These are phyloP conservation scores for Gnatocerus cornutus DNA, from an alignment of 2,888 invertebrate genomes.

Conservation along the genomic window DNA sequence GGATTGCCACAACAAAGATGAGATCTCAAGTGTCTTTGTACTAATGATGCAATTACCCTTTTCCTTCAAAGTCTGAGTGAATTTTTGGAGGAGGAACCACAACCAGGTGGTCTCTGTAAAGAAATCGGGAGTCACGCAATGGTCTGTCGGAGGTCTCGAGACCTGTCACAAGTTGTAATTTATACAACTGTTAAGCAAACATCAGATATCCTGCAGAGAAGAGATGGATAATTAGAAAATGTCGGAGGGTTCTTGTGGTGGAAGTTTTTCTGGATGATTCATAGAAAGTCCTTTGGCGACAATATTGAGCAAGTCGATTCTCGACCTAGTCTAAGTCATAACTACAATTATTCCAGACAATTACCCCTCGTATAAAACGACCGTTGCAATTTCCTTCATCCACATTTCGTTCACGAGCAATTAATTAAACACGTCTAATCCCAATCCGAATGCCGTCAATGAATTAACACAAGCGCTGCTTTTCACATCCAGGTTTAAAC, in stretches of 20 bases:
- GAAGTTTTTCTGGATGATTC: neutral
- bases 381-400: too few relatives aligned
- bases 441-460: too few relatives aligned
- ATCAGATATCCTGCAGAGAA: conserved; percentile 1
- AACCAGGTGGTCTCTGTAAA: conserved; percentile 9
- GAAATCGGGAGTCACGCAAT: conserved; percentile 19
- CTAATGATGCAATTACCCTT: conserved; percentile 21
- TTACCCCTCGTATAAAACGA: too few relatives aligned
- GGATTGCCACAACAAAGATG: conserved; percentile 12
- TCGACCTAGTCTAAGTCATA: too few relatives aligned
- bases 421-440: neutral
- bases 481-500: conserved; percentile 56
- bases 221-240: conserved; percentile 6
- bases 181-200: conserved; percentile 14
- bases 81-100: neutral
- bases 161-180: conserved; percentile 13
- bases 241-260: neutral
- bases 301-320: too few relatives aligned
- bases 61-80: neutral
- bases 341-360: too few relatives aligned
- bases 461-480: neutral
- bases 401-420: neutral
- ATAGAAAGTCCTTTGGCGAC: too few relatives aligned
- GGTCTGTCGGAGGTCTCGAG: conserved; percentile 15
- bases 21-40: conserved; percentile 8